A percentile compares a stretch with the other conserved stretches of the same genome.
These are phyloP conservation scores for Zygogramma bicolorata DNA, from an alignment of 2,888 invertebrate species.

Conservation along the genomic window DNA sequence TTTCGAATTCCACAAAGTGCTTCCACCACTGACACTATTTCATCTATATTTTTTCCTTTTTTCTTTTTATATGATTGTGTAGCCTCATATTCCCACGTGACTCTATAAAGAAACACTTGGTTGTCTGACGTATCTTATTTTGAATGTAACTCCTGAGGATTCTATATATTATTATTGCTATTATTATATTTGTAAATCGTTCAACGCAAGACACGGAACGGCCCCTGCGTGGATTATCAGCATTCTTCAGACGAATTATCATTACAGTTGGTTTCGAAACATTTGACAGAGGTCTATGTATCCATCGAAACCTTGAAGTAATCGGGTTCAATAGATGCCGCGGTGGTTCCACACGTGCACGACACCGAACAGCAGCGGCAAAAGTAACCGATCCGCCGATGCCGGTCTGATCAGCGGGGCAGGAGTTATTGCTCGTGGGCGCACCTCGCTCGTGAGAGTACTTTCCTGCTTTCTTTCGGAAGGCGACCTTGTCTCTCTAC, in stretches of 20 bases:
- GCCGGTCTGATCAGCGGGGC: not conserved
- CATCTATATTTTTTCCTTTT: too few relatives aligned
- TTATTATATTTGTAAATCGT: too few relatives aligned
- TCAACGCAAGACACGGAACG: too few relatives aligned
- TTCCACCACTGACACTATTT: too few relatives aligned
- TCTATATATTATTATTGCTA: too few relatives aligned
- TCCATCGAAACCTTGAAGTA: not conserved
- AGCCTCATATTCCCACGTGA: too few relatives aligned
- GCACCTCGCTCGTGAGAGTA: slow-evolving; percentile 37
- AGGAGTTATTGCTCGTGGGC: slow-evolving; percentile 20
- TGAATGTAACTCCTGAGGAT: too few relatives aligned
- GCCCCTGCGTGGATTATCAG: too few relatives aligned
- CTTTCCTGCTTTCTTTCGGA: slow-evolving; percentile 41
- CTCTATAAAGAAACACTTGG: too few relatives aligned
- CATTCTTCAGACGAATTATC: not conserved
- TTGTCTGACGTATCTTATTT: too few relatives aligned
- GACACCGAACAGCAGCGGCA: not conserved
- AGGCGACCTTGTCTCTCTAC: slow-evolving; percentile 38
- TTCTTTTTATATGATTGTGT: too few relatives aligned
- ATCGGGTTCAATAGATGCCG: not conserved
- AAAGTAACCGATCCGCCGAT: slow-evolving; percentile 6
- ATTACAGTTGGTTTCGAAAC: not conserved
- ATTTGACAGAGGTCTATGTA: not conserved
- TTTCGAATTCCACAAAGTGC: too few relatives aligned
- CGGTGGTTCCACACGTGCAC: not conserved